Evolutionary conservation across 2,888 invertebrate genomes (phyloP).

Genomic region (Tethea ocularis): DNA sequence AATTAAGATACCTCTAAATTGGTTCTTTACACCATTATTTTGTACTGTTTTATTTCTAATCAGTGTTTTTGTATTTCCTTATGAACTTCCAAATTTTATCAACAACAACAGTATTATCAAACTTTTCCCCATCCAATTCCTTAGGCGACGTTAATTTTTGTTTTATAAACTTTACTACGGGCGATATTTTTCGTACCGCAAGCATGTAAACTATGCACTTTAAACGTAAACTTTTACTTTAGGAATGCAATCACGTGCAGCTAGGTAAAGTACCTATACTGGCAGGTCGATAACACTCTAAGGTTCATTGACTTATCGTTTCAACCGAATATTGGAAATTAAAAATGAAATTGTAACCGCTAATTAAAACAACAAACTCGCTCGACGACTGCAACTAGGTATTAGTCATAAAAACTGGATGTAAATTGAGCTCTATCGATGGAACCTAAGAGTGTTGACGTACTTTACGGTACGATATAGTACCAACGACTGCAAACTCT

Average conservation of each 20-base stretch:
- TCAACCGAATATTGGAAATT: not conserved
- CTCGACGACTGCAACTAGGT: not conserved
- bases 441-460: not conserved
- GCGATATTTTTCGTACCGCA: conserved; percentile 15
- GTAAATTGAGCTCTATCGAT: not conserved
- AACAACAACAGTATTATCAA: not conserved
- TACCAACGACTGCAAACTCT: conserved; percentile 45
- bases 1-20: no score
- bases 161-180: conserved; percentile 19
- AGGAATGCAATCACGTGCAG: conserved; percentile 67
- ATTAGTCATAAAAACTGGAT: not conserved
- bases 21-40: no score
- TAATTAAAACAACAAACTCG: no score
- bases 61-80: no score
- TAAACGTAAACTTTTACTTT: conserved; percentile 65
- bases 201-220: conserved; percentile 64
- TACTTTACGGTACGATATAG: not conserved
- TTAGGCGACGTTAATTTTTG: conserved; percentile 6
- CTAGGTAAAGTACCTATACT: conserved; percentile 49
- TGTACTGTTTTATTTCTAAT: no score
- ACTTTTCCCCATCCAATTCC: not conserved
- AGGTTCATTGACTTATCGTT: not conserved
- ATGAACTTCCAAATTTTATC: not conserved
- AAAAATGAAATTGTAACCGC: not conserved
- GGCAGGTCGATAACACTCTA: conserved; percentile 21